A percentile compares a stretch with the other conserved stretches of the same genome.
Conservation (phyloP, 2,888 invertebrate genomes). For the Pheosia gnoma region DNA sequence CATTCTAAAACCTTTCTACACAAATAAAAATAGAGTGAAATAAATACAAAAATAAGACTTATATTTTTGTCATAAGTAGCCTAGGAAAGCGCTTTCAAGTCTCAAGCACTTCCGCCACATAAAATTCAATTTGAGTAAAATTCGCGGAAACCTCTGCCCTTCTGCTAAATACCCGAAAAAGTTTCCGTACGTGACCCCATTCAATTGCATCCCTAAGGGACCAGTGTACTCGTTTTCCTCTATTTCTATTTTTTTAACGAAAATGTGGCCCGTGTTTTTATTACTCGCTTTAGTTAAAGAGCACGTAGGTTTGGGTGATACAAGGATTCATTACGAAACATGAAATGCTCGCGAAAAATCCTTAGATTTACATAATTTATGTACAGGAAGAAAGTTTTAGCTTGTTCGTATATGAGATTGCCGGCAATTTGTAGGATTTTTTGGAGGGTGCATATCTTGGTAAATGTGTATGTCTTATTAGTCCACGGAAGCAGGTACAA, state of each 20-base stretch:
- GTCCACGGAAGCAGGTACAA: background rate
- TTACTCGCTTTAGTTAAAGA: constrained; percentile 63
- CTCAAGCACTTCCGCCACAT: constrained; percentile 40
- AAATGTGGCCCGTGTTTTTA: constrained; percentile 64
- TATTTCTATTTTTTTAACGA: constrained; percentile 57
- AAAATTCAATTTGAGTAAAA: constrained; percentile 60
- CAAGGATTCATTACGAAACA: constrained; percentile 52
- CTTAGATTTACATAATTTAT: constrained; percentile 56
- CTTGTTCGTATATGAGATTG: background rate
- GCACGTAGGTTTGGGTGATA: constrained; percentile 49
- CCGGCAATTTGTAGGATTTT: background rate
- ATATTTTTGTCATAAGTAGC: constrained; percentile 18
- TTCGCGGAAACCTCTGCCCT: constrained; percentile 54
- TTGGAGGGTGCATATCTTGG: background rate
- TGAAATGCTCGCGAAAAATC: constrained; percentile 42
- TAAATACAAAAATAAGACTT: background rate
- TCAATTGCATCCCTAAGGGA: constrained; percentile 55
- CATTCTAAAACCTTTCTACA: no score
- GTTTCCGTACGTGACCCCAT: constrained; percentile 77
- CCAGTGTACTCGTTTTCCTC: constrained; percentile 47
- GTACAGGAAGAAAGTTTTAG: constrained; percentile 35
- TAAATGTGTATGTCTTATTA: background rate
- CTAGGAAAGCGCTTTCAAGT: constrained; percentile 25
- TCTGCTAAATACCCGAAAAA: constrained; percentile 74
- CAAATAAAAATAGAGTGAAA: no score